Base-by-base conservation (phyloP, 2,888 invertebrate genomes). In the Notodonta ziczac region DNA sequence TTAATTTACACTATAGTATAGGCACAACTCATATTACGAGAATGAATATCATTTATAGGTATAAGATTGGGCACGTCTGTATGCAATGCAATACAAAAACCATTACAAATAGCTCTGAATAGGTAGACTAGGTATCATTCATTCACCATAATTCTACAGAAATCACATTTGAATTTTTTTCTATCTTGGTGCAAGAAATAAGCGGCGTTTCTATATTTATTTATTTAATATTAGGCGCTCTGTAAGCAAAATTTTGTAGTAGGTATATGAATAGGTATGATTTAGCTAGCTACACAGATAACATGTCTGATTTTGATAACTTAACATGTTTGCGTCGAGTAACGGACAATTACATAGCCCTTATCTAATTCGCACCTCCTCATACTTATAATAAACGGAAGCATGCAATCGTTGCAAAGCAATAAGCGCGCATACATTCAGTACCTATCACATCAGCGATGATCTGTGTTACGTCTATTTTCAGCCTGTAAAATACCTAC, bases 381-480 rank as follows among this genome's bases (percentile, higher is more conserved):
- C n/a, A 42, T 12, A 10, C n/a, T 46, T 46, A 46, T 46, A 42
- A n/a, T 46, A n/a, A 46, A 5, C 13, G 4, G 46, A 46, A 46
- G 13, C 4, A n/a, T 46, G 5, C n/a, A 13, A 46, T 46, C 46
- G 13, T 46, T 46, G n/a, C 42, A 42, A 42, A 10, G 2, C 35
- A 35, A 42, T 24, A 24, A 24, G 24, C 24, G 24, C 2, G 24
- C 24, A 24, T 24, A 10, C 42, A 42, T 9, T 10, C 42, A 42
- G 4, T 24, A 35, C 35, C 0, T 9, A 42, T 42, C 42, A 42
- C 42, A 3, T 42, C 42, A 42, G 0, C 5, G 13, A 13, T 46
- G n/a, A 46, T 46, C 46, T 46, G 46, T 59, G 58, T 62, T 63
- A 62, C 63, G 65, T 69, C 65, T 77, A 73, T 75, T 75, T 73